Evolutionary conservation across 2,888 invertebrate species (phyloP).

Genomic region (Drosophila meridiana): DNA sequence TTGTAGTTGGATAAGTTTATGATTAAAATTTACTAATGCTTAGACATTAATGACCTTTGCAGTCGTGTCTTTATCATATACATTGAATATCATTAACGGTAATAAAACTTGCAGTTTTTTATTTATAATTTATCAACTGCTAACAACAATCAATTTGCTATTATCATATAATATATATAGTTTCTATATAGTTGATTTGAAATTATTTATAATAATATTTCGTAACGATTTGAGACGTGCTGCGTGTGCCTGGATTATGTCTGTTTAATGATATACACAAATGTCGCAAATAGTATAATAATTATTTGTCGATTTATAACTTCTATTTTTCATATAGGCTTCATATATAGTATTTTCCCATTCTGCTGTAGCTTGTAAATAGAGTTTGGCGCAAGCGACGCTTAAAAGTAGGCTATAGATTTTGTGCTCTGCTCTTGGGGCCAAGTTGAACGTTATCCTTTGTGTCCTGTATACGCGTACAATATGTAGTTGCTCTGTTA

Average conservation of each 20-base stretch:
- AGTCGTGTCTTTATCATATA: conserved; percentile 51
- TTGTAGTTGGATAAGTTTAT: conserved; percentile 26
- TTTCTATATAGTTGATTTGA: conserved; percentile 28
- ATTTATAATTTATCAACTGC: conserved; percentile 16
- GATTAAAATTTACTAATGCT: conserved; percentile 64
- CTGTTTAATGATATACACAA: conserved; percentile 71
- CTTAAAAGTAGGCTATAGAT: conserved; percentile 45
- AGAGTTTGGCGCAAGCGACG: conserved; percentile 67
- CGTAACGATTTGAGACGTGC: conserved; percentile 52
- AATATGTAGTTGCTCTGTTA: conserved; percentile 73
- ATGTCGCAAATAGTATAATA: conserved; percentile 49
- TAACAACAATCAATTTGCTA: conserved; percentile 34
- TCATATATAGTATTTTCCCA: conserved; percentile 1
- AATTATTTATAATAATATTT: conserved; percentile 59
- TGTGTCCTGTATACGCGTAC: conserved; percentile 36
- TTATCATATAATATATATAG: conserved; percentile 25
- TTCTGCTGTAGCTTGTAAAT: conserved; percentile 69
- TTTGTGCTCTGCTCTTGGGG: conserved; percentile 3
- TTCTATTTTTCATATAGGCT: not conserved
- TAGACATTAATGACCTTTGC: conserved; percentile 42
- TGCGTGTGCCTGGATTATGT: conserved; percentile 60
- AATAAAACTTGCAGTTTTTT: conserved; percentile 74
- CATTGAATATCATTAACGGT: conserved; percentile 79
- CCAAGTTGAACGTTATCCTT: conserved; percentile 36
- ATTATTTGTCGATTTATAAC: conserved; percentile 3